Evolutionary conservation across 2,113 vertebrate genomes (phyloP), one percentile per base, ranked within the genome.

Genomic region (Clarias gariepinus): DNA sequence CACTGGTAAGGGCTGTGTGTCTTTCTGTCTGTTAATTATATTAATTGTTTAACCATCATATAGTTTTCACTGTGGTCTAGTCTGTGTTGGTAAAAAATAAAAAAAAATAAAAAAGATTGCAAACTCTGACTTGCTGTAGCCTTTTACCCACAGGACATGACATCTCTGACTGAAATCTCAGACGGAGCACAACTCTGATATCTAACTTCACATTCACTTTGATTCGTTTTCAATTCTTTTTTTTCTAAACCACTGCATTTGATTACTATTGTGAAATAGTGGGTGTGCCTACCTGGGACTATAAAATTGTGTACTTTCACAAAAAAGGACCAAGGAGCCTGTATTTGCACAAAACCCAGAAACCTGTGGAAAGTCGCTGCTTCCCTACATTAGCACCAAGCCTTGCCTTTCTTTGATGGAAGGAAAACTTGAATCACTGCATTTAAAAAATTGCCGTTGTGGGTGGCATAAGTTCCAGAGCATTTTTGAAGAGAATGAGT

Each of bases 391-490:
- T 21, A 85, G 21, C 74, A 66, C n/a, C 9, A 61, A 55, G 79
- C 15, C 55, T 21, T 23, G 69, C 77, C 36, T 60, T 61, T 52
- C 53, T 80, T 77, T 88, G 76, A 74, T 64, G 63, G 47, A 30
- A 76, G 74, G 83, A 85, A 88, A 88, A 89, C 19, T 82, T 86
- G 84, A 86, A 89, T 85, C 71, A 81, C 63, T 83, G 63, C 63
- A 60, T 88, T 86, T 79, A 79, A 82, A 82, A 81, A 87, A 89
- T 36, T 61, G 71, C 63, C 28, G 7, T 76, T 87, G 83, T 87
- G 89, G 86, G 88, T 89, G 88, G 88, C 66, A 86, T 36, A 81
- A 66, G 71, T 85, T 85, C 83, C 88, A 83, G 71, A 53, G 83
- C 69, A 85, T 82, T 81, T 74, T 13, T 21, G 30, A 69, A 58